These are phyloP conservation scores for Pseudois nayaur DNA, from an alignment of 2,113 vertebrate species.

Conservation along the genomic window DNA sequence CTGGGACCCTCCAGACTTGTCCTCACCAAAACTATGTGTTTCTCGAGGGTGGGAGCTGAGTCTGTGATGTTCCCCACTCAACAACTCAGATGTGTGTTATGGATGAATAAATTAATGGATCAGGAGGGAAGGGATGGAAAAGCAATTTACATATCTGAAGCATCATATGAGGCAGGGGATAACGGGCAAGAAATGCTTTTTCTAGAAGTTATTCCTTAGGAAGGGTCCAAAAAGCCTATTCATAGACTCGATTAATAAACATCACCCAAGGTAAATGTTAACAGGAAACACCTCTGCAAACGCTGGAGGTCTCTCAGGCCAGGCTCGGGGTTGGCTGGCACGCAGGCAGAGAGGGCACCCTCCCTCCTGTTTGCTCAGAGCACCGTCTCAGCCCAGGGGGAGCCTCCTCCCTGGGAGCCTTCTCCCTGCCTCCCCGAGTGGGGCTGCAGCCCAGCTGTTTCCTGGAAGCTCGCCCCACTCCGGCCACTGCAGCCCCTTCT, in stretches of 20 bases:
- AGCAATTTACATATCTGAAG: neutral
- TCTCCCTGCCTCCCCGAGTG: neutral
- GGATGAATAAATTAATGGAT: neutral
- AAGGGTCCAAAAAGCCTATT: constrained; percentile 42
- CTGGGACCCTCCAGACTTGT: neutral
- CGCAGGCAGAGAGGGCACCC: neutral
- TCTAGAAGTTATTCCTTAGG: constrained; percentile 35
- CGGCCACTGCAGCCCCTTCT: neutral
- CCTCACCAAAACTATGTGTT: neutral
- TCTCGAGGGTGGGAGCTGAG: neutral
- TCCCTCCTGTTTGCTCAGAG: neutral
- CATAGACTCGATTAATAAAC: constrained; percentile 55
- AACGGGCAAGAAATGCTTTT: neutral
- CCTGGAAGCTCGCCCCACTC: neutral
- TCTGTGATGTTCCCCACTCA: neutral
- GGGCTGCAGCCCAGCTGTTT: neutral
- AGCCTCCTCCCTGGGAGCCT: neutral
- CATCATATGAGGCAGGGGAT: neutral
- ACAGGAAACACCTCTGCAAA: constrained; percentile 39
- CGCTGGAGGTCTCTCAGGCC: neutral
- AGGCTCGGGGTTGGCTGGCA: neutral
- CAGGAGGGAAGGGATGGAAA: neutral
- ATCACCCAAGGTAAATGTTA: constrained; percentile 63
- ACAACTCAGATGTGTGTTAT: neutral
- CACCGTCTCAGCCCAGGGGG: neutral